Base-by-base conservation (phyloP, 2,888 invertebrate species). In the Temnothorax ravouxi region DNA sequence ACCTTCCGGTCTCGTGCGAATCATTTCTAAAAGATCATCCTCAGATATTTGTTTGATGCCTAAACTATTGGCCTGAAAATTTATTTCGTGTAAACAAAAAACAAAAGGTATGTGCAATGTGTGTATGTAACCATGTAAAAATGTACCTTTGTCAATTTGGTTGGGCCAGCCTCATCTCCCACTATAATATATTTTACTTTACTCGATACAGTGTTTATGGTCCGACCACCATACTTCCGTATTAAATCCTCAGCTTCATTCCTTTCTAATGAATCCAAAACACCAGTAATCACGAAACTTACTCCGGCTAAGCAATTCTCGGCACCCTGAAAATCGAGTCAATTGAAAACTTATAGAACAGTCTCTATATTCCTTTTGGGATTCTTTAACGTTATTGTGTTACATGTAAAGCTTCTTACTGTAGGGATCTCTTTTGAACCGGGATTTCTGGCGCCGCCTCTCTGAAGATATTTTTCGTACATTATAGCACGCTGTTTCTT, bases 141-240 rank as follows among this genome's bases (percentile, higher is more conserved):
- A 41, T 18, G 34, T 84, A 93, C 94, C 85, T 98, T 98, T 0
- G 96, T 96, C 62, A 98, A 93, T 96, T 99, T 99, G 5, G 97
- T 96, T 9, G 97, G 97, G 0, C 99, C 99, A 1, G 98, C 96
- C 75, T 99, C 98, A 74, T 98, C 97, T 0, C 99, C 99, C 3
- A 97, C 96, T 34, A 99, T 95, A 2, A 99, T 94, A 94, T 98
- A 99, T 90, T 97, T 97, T 9, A 98, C 97, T 95, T 97, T 97
- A 92, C 96, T 97, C 84, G 98, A 98, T 29, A 99, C 96, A 62
- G 96, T 95, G 59, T 95, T 96, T 85, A 97, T 97, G 2, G 97
- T 96, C 92, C 96, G 96, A 0, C 99, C 99, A 0, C 99, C 98
- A 94, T 97, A 97, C 89, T 97, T 96, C 82, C 96, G 96, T 18